Conservation (phyloP, 1,140 invertebrate genomes). For the Brachionus paranguensis region DNA sequence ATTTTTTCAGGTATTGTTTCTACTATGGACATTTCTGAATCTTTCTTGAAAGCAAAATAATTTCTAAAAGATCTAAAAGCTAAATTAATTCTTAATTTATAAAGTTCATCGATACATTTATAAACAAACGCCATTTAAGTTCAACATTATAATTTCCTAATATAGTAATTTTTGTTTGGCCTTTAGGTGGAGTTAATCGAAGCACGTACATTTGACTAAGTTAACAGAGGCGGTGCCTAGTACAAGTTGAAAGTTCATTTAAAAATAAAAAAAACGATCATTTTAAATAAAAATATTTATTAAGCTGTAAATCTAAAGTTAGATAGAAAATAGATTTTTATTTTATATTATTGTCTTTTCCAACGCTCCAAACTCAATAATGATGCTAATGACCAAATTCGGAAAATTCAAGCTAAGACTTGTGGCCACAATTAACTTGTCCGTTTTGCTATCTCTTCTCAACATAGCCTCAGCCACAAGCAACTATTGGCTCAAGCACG, state of each 20-base stretch:
- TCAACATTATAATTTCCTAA: neutral
- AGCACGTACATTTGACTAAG: neutral
- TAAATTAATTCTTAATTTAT: conserved; percentile 30
- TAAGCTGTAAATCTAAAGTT: neutral
- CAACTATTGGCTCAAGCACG: conserved; percentile 22
- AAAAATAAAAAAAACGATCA: neutral
- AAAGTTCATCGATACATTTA: neutral
- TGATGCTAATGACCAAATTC: conserved; percentile 40
- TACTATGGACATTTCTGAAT: neutral
- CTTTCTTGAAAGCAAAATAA: neutral
- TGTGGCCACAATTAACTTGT: conserved; percentile 24
- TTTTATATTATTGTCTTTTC: too few species aligned
- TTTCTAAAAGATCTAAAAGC: neutral
- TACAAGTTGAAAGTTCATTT: neutral
- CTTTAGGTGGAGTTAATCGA: neutral
- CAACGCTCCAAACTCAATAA: neutral
- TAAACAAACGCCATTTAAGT: conserved; percentile 22
- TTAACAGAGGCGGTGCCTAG: neutral
- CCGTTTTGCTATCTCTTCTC: neutral
- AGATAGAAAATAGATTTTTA: neutral
- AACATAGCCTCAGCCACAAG: conserved; percentile 15
- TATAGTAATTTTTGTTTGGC: conserved; percentile 2
- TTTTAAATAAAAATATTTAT: neutral
- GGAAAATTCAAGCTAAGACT: conserved; percentile 35
- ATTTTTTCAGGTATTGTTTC: conserved; percentile 3